Base-by-base conservation (phyloP, 35 echinoderm and acorn worm species). In the Eucidaris tribuloides region DNA sequence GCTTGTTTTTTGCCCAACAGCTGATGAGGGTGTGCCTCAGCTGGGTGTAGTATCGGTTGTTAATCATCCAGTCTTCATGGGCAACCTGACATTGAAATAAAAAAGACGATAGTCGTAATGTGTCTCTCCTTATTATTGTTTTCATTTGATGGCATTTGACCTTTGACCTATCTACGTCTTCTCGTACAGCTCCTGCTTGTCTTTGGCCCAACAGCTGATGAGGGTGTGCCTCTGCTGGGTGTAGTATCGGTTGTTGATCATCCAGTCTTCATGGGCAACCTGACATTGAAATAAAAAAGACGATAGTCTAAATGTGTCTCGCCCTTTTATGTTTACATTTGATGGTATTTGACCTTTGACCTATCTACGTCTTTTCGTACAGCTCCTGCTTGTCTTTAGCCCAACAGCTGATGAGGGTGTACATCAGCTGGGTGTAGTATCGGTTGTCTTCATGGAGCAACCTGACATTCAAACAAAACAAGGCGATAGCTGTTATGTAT, bases 221-320 rank as follows among this genome's bases (percentile, higher is more conserved):
- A n/a, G n/a, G n/a, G n/a, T n/a, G n/a, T n/a, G n/a, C n/a, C n/a
- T n/a, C n/a, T n/a, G n/a, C n/a, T n/a, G n/a, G n/a, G 58, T 24
- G 72, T 89, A 94, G 65, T 79, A 94, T 17, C 59, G 50, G 23
- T 84, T 7, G 60, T 62, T 62, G 3, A 46, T 79, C 29, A 78
- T 54, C 91, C 91, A 94, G 15, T 94, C 91, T 41, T 89, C 91
- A 80, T 94, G 91, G 3, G 60, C 59, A 31, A 94, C 91, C 91
- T 94, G 82, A 18, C 42, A 65, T 62, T 76, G 15, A 78, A 45
- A 71, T 33, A 46, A 3, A n/a, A 80, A 15, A 14, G 4, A 80
- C 46, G 28, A 55, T 62, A 25, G 22, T 62, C 5, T 62, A n/a
- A n/a, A n/a, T n/a, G n/a, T n/a, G n/a, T n/a, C n/a, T n/a, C n/a